These are phyloP conservation scores for Scaptomyza parva DNA, from an alignment of 2,888 invertebrate genomes.

Conservation along the genomic window DNA sequence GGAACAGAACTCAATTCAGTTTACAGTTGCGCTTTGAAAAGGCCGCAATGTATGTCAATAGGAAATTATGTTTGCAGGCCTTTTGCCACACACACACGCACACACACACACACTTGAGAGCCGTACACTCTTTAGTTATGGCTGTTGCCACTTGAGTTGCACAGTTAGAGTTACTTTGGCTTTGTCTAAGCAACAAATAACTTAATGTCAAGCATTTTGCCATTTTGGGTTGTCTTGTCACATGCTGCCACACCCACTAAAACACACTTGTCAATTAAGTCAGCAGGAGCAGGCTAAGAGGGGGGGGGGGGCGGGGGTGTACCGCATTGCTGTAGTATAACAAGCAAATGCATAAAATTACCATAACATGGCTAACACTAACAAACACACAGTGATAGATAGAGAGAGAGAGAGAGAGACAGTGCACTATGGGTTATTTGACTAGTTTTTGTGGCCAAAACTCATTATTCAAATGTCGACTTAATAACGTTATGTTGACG, in stretches of 20 bases:
- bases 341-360: constrained; percentile 66
- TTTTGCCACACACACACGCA: constrained; percentile 18
- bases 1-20: neutral
- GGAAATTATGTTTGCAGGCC: constrained; percentile 31
- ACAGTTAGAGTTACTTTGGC: constrained; percentile 4
- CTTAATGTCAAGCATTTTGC: constrained; percentile 29
- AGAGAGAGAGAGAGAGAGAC: neutral
- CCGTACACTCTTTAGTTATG: constrained; percentile 16
- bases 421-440: no score
- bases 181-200: constrained; percentile 3
- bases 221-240: constrained; percentile 26
- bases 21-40: constrained; percentile 1
- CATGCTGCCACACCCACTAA: constrained; percentile 37
- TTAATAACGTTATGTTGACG: no score
- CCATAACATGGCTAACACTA: constrained; percentile 45
- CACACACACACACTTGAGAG: neutral
- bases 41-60: constrained; percentile 35
- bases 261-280: constrained; percentile 63
- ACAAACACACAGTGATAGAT: no score
- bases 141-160: constrained; percentile 25
- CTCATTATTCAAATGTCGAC: no score
- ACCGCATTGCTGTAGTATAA: constrained; percentile 52
- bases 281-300: neutral
- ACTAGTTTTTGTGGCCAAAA: no score
- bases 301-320: neutral